Base-by-base conservation (phyloP, 2,888 invertebrate genomes). In the Steinernema scapterisci region DNA sequence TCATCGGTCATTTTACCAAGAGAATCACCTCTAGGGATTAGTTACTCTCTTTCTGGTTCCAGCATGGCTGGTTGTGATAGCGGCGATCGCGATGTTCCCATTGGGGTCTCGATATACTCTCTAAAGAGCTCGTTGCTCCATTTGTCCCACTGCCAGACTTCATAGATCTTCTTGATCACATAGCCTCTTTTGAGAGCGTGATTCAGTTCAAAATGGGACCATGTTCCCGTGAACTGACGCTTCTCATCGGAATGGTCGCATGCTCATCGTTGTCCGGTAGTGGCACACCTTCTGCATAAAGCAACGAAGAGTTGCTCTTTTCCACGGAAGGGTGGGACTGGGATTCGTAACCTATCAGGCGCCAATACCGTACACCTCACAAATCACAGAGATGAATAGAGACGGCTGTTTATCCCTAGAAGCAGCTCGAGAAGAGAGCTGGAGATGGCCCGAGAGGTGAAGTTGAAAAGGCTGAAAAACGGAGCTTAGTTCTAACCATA, bases 101-200 rank as follows among this genome's bases (percentile, higher is more conserved):
- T n/a, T n/a, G n/a, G 13, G 16, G 48, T n/a, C 19, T 48, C 19
- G 48, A 48, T 19, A 48, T n/a, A 48, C 3, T 7, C 38, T 3
- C 5, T 5, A 13, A 3, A 19, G 5, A 16, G 3, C 19, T 5
- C 48, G 48, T 48, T 16, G 48, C 19, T 19, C 48, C n/a, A 16
- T 48, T 48, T 48, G n/a, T 48, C 48, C 48, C 48, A 48, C 16
- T 48, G 48, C 48, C 48, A 48, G 48, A 48, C 48, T 19, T 48
- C 48, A 19, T 48, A 48, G 48, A 48, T 48, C 48, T 48, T 16
- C 13, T 48, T 3, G 19, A 48, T 48, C 3, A 5, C 3, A 16
- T 48, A 48, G 48, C 48, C 48, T 16, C 13, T 16, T 3, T 48
- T 48, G 3, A 48, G 16, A 5, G 48, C 48, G 13, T 13, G 48